A percentile compares a stretch with the other conserved stretches of the same genome.
phyloP scores from a whole-genome alignment of 2,113 vertebrate species.

The Dasyprocta punctata region DNA sequence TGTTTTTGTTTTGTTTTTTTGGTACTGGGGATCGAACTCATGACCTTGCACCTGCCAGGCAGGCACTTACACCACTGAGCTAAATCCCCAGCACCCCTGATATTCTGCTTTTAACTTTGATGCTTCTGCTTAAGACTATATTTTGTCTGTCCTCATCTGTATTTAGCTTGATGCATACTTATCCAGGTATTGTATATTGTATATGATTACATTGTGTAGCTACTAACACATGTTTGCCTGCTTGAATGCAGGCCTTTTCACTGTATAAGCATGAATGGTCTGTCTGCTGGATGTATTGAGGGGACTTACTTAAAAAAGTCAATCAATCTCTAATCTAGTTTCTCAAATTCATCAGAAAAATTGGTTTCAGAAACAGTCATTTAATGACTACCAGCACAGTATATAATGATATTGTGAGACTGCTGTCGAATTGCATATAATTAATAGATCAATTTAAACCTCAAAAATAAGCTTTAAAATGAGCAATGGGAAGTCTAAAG shows the following conservation, averaged over 20 bases:
- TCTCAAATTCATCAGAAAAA: constrained; percentile 55
- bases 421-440: constrained; percentile 60
- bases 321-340: neutral
- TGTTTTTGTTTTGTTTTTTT: too few species aligned
- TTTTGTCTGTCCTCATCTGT: neutral
- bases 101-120: constrained; percentile 11
- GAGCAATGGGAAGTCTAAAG: constrained; percentile 56
- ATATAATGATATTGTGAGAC: constrained; percentile 44
- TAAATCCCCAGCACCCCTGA: too few species aligned
- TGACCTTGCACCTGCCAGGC: too few species aligned
- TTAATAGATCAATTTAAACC: constrained; percentile 67
- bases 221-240: neutral
- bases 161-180: neutral
- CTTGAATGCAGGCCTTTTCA: neutral
- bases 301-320: constrained; percentile 3
- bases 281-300: neutral
- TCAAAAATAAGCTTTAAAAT: constrained; percentile 61
- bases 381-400: constrained; percentile 51
- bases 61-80: too few species aligned
- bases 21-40: too few species aligned
- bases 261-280: neutral
- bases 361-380: constrained; percentile 51
- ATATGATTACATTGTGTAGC: neutral
- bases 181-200: neutral
- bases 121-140: neutral